phyloP scores from a whole-genome alignment of 2,888 invertebrate species.

The Callosobruchus maculatus region DNA sequence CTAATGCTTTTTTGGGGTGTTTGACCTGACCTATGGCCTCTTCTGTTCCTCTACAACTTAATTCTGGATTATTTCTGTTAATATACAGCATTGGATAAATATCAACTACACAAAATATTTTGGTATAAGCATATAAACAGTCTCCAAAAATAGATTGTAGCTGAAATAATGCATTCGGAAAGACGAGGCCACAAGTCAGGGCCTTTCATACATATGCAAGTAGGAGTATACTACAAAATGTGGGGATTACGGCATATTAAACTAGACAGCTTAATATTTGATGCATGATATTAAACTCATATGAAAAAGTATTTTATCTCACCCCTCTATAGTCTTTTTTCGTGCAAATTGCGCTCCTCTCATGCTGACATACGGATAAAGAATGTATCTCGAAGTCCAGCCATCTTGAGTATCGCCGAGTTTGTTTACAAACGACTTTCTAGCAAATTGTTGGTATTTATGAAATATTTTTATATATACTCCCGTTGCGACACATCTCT shows the following conservation, averaged over 20 bases:
- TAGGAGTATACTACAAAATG: slow-evolving; percentile 37
- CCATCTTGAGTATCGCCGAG: slow-evolving; percentile 57
- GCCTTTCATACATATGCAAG: slow-evolving; percentile 25
- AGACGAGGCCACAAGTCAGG: slow-evolving; percentile 40
- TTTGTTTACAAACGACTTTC: slow-evolving; percentile 36
- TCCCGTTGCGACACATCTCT: slow-evolving; percentile 33
- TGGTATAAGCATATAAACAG: neutral
- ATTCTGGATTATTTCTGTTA: neutral
- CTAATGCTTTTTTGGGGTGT: neutral
- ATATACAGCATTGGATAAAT: neutral
- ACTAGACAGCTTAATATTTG: slow-evolving; percentile 5
- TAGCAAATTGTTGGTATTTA: slow-evolving; percentile 21
- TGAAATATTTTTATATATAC: slow-evolving; percentile 25
- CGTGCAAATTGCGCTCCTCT: slow-evolving; percentile 63
- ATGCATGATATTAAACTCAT: slow-evolving; percentile 1
- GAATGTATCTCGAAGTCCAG: slow-evolving; percentile 66
- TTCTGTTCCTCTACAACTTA: neutral
- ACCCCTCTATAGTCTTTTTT: slow-evolving; percentile 63
- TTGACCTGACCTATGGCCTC: slow-evolving; percentile 16
- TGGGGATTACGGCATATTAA: slow-evolving; percentile 31
- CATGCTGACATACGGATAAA: slow-evolving; percentile 69
- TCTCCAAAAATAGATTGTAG: neutral
- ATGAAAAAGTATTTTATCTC: slow-evolving; percentile 28
- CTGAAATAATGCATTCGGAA: slow-evolving; percentile 6
- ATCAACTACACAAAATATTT: neutral